Evolutionary conservation across 2,113 vertebrate genomes (phyloP), one percentile per base, ranked within the genome.

Genomic region (Triplophysa tibetana): DNA sequence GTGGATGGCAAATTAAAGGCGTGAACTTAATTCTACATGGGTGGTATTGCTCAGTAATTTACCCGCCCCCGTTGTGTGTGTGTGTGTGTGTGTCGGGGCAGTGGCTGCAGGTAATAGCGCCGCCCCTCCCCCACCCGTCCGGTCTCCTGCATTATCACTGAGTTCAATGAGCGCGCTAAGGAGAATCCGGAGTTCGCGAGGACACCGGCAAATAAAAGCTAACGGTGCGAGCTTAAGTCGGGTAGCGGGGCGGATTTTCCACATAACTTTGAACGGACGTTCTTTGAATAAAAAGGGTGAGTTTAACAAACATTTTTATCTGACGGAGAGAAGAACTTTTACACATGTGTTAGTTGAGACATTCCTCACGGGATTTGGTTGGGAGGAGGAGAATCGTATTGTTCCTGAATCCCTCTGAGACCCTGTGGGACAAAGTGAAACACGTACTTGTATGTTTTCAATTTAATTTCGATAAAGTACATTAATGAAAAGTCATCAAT

Each of bases 41-140:
- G 48, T 14, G 23, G 41, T 16, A 38, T 24, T 75, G 38, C 72
- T 63, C 21, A 63, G 70, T 73, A 23, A 12, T 58, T 58, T 29
- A 72, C 70, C 48, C 56, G 23, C 60, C 74, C 43, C 10, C 50
- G 17, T 7, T 70, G 16, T 11, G 16, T 60, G 4, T 26, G 43
- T 60, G 4, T 26, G 43, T 65, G 24, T n/a, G 14, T 12, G 60
- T 33, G 33, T 38, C 33, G 78, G 78, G 85, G 84, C 80, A 68
- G 33, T 11, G 74, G 62, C 54, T 43, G 81, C 85, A 86, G 85
- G 85, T 86, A 86, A 75, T 84, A 70, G 76, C 79, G 66, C 70
- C 81, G n/a, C 83, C 81, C 79, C 29, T 83, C 83, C 80, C 80
- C 82, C 80, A 13, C 41, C 13, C 43, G 23, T n/a, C 74, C 72